Percentiles rank a stretch among this genome's conserved stretches.
Evolutionary conservation across 2,113 vertebrate genomes (phyloP).

Genomic region (Cyprichromis sp.): DNA sequence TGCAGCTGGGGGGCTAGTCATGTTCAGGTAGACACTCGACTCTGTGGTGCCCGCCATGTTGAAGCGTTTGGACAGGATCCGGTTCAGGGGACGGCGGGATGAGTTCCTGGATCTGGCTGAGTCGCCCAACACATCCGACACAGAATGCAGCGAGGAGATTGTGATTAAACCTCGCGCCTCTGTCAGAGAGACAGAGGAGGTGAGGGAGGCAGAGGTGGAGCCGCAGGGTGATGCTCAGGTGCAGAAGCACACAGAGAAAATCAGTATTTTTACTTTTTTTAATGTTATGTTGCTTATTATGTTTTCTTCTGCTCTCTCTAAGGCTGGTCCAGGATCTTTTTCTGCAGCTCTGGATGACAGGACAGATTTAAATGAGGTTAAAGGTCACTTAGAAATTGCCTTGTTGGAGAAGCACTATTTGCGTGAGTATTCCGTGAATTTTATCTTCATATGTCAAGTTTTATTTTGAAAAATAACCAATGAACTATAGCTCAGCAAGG

Average conservation of each 20-base stretch:
- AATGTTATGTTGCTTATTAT: not conserved
- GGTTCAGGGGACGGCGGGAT: slow-evolving; percentile 92
- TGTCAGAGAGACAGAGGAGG: slow-evolving; percentile 79
- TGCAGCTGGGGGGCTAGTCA: not conserved
- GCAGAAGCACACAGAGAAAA: not conserved
- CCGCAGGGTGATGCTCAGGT: slow-evolving; percentile 30
- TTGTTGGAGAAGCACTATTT: slow-evolving; percentile 96
- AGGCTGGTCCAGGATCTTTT: slow-evolving; percentile 83
- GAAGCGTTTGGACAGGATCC: slow-evolving; percentile 90
- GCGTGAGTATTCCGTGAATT: slow-evolving; percentile 76
- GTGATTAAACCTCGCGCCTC: slow-evolving; percentile 70
- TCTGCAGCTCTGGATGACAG: slow-evolving; percentile 82
- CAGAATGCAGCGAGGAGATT: slow-evolving; percentile 83
- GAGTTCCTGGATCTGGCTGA: slow-evolving; percentile 89
- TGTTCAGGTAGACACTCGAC: slow-evolving; percentile 63
- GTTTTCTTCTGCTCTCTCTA: not conserved
- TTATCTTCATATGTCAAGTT: not conserved
- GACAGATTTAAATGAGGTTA: slow-evolving; percentile 87
- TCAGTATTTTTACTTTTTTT: not conserved
- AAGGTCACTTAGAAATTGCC: slow-evolving; percentile 96
- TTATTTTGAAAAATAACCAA: not conserved
- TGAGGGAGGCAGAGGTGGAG: slow-evolving; percentile 80
- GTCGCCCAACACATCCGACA: slow-evolving; percentile 92
- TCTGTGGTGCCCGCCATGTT: slow-evolving; percentile 82
- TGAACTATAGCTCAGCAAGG: not conserved